Percentiles rank a stretch among this genome's conserved stretches.
phyloP scores from a whole-genome alignment of 2,888 invertebrate genomes.

The Cylindroiulus punctatus region DNA sequence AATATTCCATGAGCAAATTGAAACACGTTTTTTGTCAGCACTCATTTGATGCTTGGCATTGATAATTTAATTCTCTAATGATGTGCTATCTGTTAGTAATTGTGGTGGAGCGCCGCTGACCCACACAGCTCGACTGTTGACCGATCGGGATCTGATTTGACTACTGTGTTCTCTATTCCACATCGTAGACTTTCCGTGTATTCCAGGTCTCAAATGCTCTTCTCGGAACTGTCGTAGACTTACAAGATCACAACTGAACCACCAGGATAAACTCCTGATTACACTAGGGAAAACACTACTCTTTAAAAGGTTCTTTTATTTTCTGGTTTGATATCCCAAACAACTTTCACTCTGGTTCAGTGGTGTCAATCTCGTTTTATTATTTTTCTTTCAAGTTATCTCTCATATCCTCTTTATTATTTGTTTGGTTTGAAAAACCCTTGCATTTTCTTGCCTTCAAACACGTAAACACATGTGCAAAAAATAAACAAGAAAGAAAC shows the following conservation, averaged over 20 bases:
- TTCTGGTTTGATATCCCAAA: slow-evolving; percentile 52
- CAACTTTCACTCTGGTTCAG: slow-evolving; percentile 51
- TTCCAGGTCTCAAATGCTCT: slow-evolving; percentile 57
- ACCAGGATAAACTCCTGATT: slow-evolving; percentile 52
- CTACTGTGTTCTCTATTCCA: slow-evolving; percentile 51
- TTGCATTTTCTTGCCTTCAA: slow-evolving; percentile 44
- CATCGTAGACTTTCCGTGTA: slow-evolving; percentile 55
- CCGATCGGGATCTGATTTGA: slow-evolving; percentile 42
- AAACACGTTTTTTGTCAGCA: slow-evolving; percentile 41
- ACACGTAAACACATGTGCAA: slow-evolving; percentile 44
- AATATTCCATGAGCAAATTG: slow-evolving; percentile 22
- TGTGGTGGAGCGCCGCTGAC: slow-evolving; percentile 33
- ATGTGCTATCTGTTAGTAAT: slow-evolving; percentile 46
- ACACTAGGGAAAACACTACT: slow-evolving; percentile 53
- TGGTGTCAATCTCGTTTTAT: slow-evolving; percentile 50
- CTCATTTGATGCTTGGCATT: slow-evolving; percentile 19
- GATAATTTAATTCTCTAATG: slow-evolving; percentile 34
- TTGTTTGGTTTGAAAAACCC: slow-evolving; percentile 30
- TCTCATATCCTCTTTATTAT: background rate
- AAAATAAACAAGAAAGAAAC: slow-evolving; percentile 18
- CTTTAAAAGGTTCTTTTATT: slow-evolving; percentile 53
- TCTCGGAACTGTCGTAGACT: slow-evolving; percentile 57
- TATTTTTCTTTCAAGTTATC: slow-evolving; percentile 20
- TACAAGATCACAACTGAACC: slow-evolving; percentile 57
- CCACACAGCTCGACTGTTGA: slow-evolving; percentile 20